Evolutionary conservation across 1,140 invertebrate species (phyloP).

Genomic region (Sitophilus oryzae): DNA sequence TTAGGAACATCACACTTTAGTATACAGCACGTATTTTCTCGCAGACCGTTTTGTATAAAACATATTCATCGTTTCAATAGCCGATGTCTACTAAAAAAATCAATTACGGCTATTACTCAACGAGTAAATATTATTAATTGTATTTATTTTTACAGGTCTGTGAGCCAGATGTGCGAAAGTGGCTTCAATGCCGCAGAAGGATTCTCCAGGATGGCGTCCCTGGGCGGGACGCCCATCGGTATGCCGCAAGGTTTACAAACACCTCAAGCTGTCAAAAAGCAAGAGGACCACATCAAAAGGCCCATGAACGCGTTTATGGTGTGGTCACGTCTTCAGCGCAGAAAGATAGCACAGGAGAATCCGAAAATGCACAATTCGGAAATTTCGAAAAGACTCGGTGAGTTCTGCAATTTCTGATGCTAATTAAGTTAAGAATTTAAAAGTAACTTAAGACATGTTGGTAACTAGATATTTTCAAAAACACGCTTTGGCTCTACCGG

Average conservation of each 20-base stretch:
- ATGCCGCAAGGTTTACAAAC: conserved; percentile 37
- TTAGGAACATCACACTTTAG: too few relatives aligned
- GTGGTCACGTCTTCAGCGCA: conserved; percentile 77
- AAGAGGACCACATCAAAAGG: conserved; percentile 73
- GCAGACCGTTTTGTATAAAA: too few relatives aligned
- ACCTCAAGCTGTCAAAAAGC: conserved; percentile 40
- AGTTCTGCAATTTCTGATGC: too few relatives aligned
- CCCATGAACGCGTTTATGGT: conserved; percentile 90
- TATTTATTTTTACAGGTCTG: conserved; percentile 31
- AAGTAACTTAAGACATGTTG: too few relatives aligned
- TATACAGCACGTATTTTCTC: too few relatives aligned
- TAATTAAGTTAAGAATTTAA: too few relatives aligned
- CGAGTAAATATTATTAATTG: background rate
- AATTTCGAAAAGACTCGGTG: conserved; percentile 89
- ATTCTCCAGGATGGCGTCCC: conserved; percentile 43
- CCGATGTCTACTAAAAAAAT: too few relatives aligned
- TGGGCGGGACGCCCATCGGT: conserved; percentile 38
- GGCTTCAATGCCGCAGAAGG: conserved; percentile 44
- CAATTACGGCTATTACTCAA: background rate
- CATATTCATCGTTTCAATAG: too few relatives aligned
- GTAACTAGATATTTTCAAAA: too few relatives aligned
- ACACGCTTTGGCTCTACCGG: too few relatives aligned
- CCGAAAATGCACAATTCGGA: conserved; percentile 99
- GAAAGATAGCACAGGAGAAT: conserved; percentile 94
- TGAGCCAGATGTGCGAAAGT: conserved; percentile 41